Evolutionary conservation across 2,888 invertebrate species (phyloP), one percentile per base, ranked within the genome.

Genomic region (Perithous albicinctus): DNA sequence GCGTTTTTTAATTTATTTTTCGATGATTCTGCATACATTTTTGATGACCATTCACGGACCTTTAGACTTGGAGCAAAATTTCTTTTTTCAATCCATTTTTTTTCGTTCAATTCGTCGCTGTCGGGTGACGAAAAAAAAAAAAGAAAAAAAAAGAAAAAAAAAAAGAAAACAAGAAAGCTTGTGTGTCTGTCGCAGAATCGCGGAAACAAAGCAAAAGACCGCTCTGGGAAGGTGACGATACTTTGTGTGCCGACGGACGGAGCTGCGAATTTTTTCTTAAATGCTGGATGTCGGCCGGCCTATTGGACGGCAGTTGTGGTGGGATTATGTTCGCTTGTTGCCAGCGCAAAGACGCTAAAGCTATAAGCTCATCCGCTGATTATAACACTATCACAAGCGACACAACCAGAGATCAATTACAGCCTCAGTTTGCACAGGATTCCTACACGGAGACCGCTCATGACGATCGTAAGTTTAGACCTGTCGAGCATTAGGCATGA

Each of bases 201-300:
- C 91, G 92, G 87, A 90, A 90, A 86, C 88, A 89, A 88, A 76
- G 75, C 78, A 92, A 91, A 90, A 92, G 90, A 89, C 92, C 91
- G 86, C 86, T 88, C 85, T 92, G 92, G 91, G 89, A 91, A 86
- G 93, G 92, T 88, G 93, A 94, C 85, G 94, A 94, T 86, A 94
- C 94, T 75, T 93, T 94, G 85, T 96, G 96, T 91, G 93, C 95
- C 56, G 95, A 95, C 89, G 97, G 96, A 80, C 96, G 97, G 75
- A 96, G 96, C 85, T 98, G 98, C 93, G 97, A 98, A 93, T 97
- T 98, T 94, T 97, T 98, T 94, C 95, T 98, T 90, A 95, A 96
- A 93, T 98, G 98, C 94, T 98, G 98, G 98, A 95, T 98, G 95
- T 95, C 96, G 81, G 97, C 97, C 87, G 98, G 98, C 80, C 94